phyloP scores from a whole-genome alignment of 1,140 invertebrate species.

The Streblospio benedicti region DNA sequence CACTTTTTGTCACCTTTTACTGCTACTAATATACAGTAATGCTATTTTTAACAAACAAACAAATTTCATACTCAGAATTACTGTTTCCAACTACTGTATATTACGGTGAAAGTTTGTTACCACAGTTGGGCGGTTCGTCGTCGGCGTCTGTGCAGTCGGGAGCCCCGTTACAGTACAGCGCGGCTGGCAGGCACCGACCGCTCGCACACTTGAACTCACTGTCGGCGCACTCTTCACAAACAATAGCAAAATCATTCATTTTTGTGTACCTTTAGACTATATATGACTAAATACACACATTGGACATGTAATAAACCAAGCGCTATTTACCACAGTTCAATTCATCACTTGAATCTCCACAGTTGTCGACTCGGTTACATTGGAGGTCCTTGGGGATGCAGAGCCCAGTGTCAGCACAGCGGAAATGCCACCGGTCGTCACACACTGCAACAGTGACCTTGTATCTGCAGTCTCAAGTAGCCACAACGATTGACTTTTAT shows the following conservation, averaged over 20 bases:
- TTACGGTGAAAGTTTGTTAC: too few species aligned
- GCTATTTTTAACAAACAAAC: too few species aligned
- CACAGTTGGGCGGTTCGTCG: neutral
- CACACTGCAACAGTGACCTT: too few species aligned
- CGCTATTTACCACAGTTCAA: conserved; percentile 14
- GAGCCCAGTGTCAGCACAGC: conserved; percentile 1
- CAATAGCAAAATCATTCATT: neutral
- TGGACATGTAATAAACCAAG: too few species aligned
- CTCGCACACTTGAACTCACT: conserved; percentile 13
- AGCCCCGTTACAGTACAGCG: conserved; percentile 3
- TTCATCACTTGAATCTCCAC: conserved; percentile 5
- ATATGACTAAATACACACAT: too few species aligned
- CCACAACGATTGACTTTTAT: too few species aligned
- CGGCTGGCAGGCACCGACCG: conserved; percentile 11
- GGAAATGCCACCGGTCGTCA: conserved; percentile 1
- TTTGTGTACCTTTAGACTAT: too few species aligned
- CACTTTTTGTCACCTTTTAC: too few species aligned
- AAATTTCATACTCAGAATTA: too few species aligned
- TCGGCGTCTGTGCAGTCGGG: neutral
- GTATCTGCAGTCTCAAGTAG: too few species aligned
- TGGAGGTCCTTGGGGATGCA: neutral
- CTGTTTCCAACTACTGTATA: neutral
- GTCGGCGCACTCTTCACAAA: neutral
- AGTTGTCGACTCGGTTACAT: conserved; percentile 9
- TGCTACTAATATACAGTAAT: too few species aligned